These are phyloP conservation scores for Forpus xanthops DNA, from an alignment of 2,797 vertebrate species.

Conservation along the genomic window DNA sequence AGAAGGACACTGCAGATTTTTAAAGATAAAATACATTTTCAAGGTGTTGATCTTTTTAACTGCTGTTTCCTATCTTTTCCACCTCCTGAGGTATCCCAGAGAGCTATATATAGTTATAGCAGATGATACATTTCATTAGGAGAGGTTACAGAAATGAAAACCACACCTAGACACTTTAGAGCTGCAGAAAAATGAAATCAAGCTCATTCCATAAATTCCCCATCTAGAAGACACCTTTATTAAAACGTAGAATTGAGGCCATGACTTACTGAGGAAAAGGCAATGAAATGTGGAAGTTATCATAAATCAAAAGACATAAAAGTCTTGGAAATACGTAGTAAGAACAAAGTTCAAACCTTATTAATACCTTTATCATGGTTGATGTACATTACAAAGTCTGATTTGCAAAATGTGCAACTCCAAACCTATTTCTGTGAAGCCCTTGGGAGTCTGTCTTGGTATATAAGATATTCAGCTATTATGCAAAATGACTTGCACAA, in stretches of 20 bases:
- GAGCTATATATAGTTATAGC: not conserved
- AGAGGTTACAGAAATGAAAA: constrained; percentile 45
- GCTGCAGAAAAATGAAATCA: constrained; percentile 1
- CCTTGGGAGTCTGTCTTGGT: not conserved
- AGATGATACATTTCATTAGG: constrained; percentile 9
- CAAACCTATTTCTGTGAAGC: not conserved
- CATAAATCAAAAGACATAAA: constrained; percentile 21
- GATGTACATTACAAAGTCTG: not conserved
- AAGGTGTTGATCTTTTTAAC: not conserved
- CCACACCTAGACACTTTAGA: not conserved
- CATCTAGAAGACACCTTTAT: constrained; percentile 24
- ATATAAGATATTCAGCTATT: not conserved
- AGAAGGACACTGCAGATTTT: not conserved
- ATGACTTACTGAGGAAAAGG: constrained; percentile 41
- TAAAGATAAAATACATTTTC: not conserved
- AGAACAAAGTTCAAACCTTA: constrained; percentile 17
- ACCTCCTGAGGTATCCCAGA: not conserved
- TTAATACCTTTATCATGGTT: not conserved
- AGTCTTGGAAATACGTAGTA: not conserved
- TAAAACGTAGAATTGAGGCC: constrained; percentile 22
- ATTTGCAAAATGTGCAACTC: not conserved
- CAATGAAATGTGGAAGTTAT: constrained; percentile 28
- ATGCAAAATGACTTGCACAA: not conserved
- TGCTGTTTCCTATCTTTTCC: not conserved
- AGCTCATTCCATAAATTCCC: constrained; percentile 52